Evolutionary conservation across 2,888 invertebrate genomes (phyloP).

Genomic region (Gymnoscelis rufifasciata): DNA sequence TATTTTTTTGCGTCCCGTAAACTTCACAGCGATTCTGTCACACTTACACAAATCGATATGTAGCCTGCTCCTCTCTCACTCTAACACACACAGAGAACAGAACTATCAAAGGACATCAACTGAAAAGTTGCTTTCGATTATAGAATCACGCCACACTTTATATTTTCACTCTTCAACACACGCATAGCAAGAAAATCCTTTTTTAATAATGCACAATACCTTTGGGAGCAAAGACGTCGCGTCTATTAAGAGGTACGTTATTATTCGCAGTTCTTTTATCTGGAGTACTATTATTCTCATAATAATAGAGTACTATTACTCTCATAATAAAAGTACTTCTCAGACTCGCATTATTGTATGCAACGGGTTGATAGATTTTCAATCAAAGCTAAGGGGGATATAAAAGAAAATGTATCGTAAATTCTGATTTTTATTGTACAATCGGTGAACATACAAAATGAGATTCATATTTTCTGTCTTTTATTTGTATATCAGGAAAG

Average conservation of each 20-base stretch:
- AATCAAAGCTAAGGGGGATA: neutral
- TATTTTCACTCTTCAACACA: neutral
- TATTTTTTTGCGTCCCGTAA: too few species aligned
- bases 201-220: slow-evolving; percentile 19
- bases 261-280: neutral
- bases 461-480: too few species aligned
- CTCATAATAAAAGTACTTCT: neutral
- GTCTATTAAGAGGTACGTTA: slow-evolving; percentile 3
- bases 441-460: too few species aligned
- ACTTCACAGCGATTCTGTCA: too few species aligned
- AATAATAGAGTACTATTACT: slow-evolving; percentile 4
- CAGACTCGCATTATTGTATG: neutral
- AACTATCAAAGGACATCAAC: too few species aligned
- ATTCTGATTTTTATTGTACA: too few species aligned
- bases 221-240: slow-evolving; percentile 6
- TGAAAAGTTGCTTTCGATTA: neutral
- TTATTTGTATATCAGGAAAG: too few species aligned
- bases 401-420: too few species aligned
- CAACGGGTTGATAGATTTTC: slow-evolving; percentile 2
- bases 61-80: too few species aligned
- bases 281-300: neutral
- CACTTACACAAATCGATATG: too few species aligned
- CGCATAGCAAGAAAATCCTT: slow-evolving; percentile 14
- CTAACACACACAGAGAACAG: too few species aligned
- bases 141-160: neutral